Base-by-base conservation (phyloP, 2,888 invertebrate genomes). In the Sceliomorpha sp. region DNA sequence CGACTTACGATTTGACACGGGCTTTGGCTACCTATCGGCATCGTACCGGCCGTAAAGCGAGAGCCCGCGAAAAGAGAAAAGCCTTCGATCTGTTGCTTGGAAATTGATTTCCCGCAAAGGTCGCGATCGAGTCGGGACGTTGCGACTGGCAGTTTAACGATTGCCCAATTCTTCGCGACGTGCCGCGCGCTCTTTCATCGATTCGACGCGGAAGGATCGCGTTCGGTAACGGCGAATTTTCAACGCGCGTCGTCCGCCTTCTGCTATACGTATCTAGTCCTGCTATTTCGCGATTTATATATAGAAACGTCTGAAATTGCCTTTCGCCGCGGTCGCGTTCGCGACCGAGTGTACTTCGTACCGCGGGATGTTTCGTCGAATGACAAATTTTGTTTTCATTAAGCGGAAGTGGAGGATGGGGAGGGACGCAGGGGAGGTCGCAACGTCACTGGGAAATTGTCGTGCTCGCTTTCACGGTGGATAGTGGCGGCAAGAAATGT, bases 1-100 rank as follows among this genome's bases (percentile, higher is more conserved):
- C 80, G 76, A 78, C 79, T 81, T 72, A 70, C 77, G 71, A 80
- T 81, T 81, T 80, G 81, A 81, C 77, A 77, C 62, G 73, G 47
- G 51, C 50, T 36, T 55, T 44, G 45, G 40, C 31, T 36, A 39
- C 44, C 59, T 50, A 53, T 70, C 62, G 47, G 48, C 44, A 42
- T 51, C 44, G 27, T 42, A 53, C 42, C 26, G 13, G 14, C n/a
- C n/a, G n/a, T n/a, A n/a, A n/a, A n/a, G 39, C 20, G 26, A 20
- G n/a, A 47, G 27, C 32, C 32, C n/a, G 20, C 14, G 26, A 47
- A 48, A 53, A 53, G 59, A 55, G 48, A n/a, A n/a, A n/a, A 37
- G 44, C 53, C 53, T 59, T 48, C 53, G 44, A 53, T 67, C 59
- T 31, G 32, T 59, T 12, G 27, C 42, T 44, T 6, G 9, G 14